These are phyloP conservation scores for Arizona elegans DNA, from an alignment of 2,113 vertebrate genomes.

Conservation along the genomic window DNA sequence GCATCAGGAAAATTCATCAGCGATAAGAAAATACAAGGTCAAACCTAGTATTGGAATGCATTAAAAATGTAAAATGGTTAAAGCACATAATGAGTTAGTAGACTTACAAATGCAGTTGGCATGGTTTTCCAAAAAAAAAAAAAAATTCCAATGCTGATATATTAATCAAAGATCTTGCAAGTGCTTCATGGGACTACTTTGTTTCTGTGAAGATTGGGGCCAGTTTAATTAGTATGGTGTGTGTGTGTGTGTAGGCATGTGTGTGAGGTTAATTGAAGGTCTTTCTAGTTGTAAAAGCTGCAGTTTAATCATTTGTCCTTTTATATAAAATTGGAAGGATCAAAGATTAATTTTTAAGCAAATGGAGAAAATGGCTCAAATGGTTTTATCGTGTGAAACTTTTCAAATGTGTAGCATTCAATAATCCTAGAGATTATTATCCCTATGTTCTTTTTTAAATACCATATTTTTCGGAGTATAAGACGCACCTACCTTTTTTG, in stretches of 20 bases:
- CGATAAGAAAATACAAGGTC: background rate
- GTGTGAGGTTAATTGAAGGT: conserved; percentile 19
- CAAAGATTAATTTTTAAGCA: conserved; percentile 3
- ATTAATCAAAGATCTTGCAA: conserved; percentile 13
- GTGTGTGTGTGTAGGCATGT: background rate
- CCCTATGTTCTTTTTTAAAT: background rate
- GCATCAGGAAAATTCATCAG: background rate
- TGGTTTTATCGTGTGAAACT: background rate
- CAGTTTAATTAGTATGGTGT: conserved; percentile 22
- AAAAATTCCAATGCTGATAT: background rate
- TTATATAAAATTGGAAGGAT: conserved; percentile 11
- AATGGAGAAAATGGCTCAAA: background rate
- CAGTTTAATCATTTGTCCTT: conserved; percentile 21
- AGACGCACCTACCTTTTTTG: no score
- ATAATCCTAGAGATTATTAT: background rate
- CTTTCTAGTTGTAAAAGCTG: conserved; percentile 16
- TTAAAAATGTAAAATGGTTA: background rate
- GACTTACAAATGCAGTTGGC: background rate
- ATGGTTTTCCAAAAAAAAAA: background rate
- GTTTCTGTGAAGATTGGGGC: conserved; percentile 16
- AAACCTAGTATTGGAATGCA: background rate
- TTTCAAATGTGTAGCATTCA: background rate
- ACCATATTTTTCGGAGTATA: no score
- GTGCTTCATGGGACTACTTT: background rate
- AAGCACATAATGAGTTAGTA: background rate